A percentile compares a stretch with the other conserved stretches of the same genome.
Evolutionary conservation across 2,888 invertebrate genomes (phyloP).

Genomic region (Spodoptera picta): DNA sequence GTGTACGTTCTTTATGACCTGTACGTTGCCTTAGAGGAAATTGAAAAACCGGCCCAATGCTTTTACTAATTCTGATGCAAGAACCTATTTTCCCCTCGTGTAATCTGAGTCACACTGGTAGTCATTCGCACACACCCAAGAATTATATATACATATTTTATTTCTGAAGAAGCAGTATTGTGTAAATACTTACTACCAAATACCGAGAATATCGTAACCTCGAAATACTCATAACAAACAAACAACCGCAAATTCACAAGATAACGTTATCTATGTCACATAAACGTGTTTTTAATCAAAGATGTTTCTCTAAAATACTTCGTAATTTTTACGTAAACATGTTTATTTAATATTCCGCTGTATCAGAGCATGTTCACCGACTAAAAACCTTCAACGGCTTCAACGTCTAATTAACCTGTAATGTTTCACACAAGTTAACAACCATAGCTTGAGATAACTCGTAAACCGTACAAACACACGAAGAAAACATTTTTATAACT

Average conservation of each 20-base stretch:
- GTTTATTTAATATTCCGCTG: conserved; percentile 1
- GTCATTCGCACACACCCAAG: no score
- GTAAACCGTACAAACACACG: conserved; percentile 37
- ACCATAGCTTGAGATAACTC: conserved; percentile 14
- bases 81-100: background rate
- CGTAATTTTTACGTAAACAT: conserved; percentile 1
- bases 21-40: no score
- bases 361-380: background rate
- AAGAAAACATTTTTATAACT: conserved; percentile 48
- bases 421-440: background rate
- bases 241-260: conserved; percentile 36
- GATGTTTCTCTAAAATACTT: conserved; percentile 10
- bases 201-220: conserved; percentile 2
- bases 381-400: background rate
- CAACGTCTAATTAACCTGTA: conserved; percentile 2
- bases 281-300: conserved; percentile 43
- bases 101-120: conserved; percentile 50
- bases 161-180: conserved; percentile 6
- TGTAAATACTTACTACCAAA: conserved; percentile 11
- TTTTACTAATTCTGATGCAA: conserved; percentile 55
- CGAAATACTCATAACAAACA: conserved; percentile 1
- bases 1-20: no score
- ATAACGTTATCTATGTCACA: conserved; percentile 54
- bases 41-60: conserved; percentile 20
- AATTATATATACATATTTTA: background rate